phyloP scores from a whole-genome alignment of 1,140 invertebrate species.

The Myzus persicae region DNA sequence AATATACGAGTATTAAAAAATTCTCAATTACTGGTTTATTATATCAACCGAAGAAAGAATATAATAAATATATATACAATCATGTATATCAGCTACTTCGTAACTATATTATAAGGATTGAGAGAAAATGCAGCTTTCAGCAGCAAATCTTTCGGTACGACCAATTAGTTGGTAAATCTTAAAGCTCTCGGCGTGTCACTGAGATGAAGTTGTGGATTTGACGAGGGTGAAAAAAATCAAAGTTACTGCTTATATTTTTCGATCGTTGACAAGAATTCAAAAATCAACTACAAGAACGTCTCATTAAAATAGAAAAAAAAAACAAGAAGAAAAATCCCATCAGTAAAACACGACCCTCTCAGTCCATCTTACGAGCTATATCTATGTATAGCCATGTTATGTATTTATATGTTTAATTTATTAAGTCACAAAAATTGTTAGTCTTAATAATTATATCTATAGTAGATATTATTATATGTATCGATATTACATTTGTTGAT shows the following conservation, averaged over 20 bases:
- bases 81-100: neutral
- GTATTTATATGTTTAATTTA: no score
- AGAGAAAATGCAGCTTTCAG: no score
- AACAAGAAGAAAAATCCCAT: neutral
- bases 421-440: neutral
- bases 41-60: neutral
- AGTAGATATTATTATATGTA: no score
- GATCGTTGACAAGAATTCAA: neutral
- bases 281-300: neutral
- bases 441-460: neutral
- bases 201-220: neutral
- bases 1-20: neutral
- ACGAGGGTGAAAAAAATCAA: neutral
- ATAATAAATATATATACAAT: neutral
- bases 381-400: no score
- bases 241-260: neutral
- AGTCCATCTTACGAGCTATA: neutral
- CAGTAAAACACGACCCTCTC: neutral
- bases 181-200: neutral
- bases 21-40: neutral
- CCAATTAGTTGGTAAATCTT: conserved; percentile 1
- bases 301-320: neutral
- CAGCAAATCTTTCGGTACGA: neutral
- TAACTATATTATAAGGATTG: neutral
- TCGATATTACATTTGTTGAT: no score